Conservation (phyloP, 2,888 invertebrate genomes). For the Drosophila merina region DNA sequence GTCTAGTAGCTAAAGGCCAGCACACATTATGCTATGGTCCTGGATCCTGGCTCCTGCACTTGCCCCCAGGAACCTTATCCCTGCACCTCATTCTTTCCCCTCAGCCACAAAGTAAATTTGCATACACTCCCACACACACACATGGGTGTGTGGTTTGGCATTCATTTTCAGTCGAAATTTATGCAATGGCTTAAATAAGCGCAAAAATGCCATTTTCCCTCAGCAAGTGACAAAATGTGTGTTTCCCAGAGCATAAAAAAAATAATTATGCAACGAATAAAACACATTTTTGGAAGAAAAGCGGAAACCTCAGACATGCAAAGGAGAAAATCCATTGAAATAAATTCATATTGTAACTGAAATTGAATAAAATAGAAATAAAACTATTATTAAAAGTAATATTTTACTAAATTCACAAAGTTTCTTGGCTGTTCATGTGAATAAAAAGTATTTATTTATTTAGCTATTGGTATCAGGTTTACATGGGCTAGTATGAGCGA, state of each 20-base stretch:
- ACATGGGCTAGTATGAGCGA: too few species aligned
- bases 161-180: conserved; percentile 66
- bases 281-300: conserved; percentile 12
- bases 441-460: too few species aligned
- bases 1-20: conserved; percentile 46
- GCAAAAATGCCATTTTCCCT: conserved; percentile 73
- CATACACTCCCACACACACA: conserved; percentile 53
- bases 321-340: conserved; percentile 10
- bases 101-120: conserved; percentile 56
- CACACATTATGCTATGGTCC: conserved; percentile 51
- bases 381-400: neutral
- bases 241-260: conserved; percentile 49
- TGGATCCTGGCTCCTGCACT: conserved; percentile 66
- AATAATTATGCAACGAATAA: conserved; percentile 67
- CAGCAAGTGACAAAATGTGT: conserved; percentile 64
- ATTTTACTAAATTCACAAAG: neutral
- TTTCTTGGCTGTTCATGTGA: neutral
- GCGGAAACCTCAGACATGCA: neutral
- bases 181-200: conserved; percentile 79
- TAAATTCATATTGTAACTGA: neutral
- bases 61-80: conserved; percentile 56
- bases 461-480: too few species aligned
- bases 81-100: conserved; percentile 27
- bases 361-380: neutral
- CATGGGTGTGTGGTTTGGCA: conserved; percentile 37